Percentiles rank a stretch among this genome's conserved stretches.
Conservation (phyloP, 2,797 vertebrate species). For the Sebastes elongatus region DNA sequence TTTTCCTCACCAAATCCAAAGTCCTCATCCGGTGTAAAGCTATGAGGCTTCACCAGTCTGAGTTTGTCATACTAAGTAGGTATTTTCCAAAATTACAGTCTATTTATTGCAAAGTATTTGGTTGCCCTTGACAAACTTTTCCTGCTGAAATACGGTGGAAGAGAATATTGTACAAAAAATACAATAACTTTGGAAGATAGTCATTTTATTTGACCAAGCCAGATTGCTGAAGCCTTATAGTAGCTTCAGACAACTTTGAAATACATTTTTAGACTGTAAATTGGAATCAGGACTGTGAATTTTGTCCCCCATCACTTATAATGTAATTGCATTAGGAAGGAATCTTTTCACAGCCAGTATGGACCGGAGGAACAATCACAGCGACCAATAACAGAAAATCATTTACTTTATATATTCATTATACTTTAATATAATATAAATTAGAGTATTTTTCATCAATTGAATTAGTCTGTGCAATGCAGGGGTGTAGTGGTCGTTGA, state of each 20-base stretch:
- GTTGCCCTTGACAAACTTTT: not conserved
- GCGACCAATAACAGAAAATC: not conserved
- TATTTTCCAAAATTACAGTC: not conserved
- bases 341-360: not conserved
- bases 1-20: not conserved
- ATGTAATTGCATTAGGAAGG: not conserved
- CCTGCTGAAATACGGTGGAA: not conserved
- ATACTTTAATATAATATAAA: not conserved
- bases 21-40: not conserved
- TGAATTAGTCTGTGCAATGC: not conserved
- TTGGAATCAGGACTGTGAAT: not conserved
- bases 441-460: not conserved
- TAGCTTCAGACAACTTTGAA: not conserved
- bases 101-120: not conserved
- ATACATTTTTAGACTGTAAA: not conserved
- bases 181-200: too few species aligned
- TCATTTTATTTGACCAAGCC: not conserved
- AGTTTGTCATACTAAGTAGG: not conserved
- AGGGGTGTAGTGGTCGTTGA: too few species aligned
- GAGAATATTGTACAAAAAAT: not conserved
- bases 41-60: not conserved
- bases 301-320: not conserved
- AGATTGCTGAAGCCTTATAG: not conserved
- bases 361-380: not conserved
- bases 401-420: not conserved